Conservation (phyloP, 1,140 invertebrate species). For the Caenorhabditis latens region DNA sequence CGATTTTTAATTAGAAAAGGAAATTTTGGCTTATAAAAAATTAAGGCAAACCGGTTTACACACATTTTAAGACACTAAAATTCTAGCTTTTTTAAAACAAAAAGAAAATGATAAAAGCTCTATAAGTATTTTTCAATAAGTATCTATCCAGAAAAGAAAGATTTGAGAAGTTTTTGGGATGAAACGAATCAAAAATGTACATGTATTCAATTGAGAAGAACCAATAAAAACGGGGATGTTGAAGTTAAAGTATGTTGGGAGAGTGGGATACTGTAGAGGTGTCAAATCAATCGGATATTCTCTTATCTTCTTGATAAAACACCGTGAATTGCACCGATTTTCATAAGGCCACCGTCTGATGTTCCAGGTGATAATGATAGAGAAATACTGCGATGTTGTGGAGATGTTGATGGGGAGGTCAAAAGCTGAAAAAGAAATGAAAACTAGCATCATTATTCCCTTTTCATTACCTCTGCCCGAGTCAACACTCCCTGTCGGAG, state of each 20-base stretch:
- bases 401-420: conserved; percentile 10
- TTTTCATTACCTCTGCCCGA: conserved; percentile 48
- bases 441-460: not conserved
- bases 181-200: conserved; percentile 26
- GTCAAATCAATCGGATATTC: not conserved
- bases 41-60: conserved; percentile 46
- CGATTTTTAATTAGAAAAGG: not conserved
- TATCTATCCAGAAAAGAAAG: conserved; percentile 17
- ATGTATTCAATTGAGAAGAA: not conserved
- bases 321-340: conserved; percentile 52
- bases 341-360: conserved; percentile 40
- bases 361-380: conserved; percentile 38
- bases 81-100: not conserved
- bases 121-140: conserved; percentile 22
- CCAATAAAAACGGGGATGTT: not conserved
- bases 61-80: conserved; percentile 48
- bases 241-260: not conserved
- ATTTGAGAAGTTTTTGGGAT: not conserved
- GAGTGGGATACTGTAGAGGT: not conserved
- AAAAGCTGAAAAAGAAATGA: conserved; percentile 2
- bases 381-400: conserved; percentile 35
- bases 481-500: conserved; percentile 45
- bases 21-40: conserved; percentile 1
- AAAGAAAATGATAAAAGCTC: conserved; percentile 39
- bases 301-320: conserved; percentile 46